These are phyloP conservation scores for Coreius guichenoti DNA, from an alignment of 2,797 vertebrate genomes.

Conservation along the genomic window DNA sequence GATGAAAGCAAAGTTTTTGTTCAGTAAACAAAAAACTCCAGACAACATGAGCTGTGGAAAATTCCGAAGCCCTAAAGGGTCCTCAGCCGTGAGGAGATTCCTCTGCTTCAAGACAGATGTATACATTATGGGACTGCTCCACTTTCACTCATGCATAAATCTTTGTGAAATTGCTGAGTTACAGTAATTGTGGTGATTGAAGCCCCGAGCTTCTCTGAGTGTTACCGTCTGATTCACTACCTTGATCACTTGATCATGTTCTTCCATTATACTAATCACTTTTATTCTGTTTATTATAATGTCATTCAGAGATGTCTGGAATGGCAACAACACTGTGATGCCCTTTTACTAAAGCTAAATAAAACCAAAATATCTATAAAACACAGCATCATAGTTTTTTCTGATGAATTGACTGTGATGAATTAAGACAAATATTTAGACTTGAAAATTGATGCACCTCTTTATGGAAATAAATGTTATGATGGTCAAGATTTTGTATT, in stretches of 20 bases:
- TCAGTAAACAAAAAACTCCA: no score
- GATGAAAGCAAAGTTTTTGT: no score
- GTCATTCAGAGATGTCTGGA: neutral
- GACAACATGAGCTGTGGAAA: no score
- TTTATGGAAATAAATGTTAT: neutral
- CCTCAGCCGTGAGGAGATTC: neutral
- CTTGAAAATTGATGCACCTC: no score
- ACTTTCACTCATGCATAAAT: conserved; percentile 11
- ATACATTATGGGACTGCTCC: neutral
- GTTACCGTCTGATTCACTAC: conserved; percentile 33
- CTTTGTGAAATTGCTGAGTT: conserved; percentile 35
- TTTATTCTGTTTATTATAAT: conserved; percentile 7
- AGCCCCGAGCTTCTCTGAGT: conserved; percentile 19
- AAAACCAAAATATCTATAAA: neutral
- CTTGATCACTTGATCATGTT: conserved; percentile 7
- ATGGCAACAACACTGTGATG: neutral
- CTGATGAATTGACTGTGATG: no score
- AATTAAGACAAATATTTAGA: no score
- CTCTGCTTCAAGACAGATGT: neutral
- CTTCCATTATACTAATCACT: conserved; percentile 30
- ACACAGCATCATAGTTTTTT: neutral
- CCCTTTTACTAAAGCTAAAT: neutral
- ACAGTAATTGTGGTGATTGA: conserved; percentile 9
- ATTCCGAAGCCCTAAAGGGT: neutral
- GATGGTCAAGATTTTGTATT: no score